Conservation (phyloP, 2,113 vertebrate species). For the Meriones unguiculatus region DNA sequence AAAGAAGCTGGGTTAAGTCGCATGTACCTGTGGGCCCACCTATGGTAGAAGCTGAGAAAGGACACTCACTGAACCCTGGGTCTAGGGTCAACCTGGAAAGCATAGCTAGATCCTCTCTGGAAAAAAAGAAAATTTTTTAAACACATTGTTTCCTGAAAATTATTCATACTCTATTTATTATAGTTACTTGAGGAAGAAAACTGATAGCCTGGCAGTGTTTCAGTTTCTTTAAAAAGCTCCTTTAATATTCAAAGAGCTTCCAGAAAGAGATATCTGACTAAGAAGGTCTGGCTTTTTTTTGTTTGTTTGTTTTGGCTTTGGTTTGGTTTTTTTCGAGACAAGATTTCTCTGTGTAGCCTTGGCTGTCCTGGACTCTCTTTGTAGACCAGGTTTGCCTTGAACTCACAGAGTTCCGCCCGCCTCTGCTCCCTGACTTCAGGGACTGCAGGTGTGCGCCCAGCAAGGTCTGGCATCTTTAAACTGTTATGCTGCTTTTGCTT, state of each 20-base stretch:
- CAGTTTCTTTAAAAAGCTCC: background rate
- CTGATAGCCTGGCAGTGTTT: background rate
- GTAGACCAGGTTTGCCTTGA: no score
- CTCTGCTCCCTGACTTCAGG: no score
- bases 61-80: background rate
- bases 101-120: background rate
- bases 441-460: no score
- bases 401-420: no score
- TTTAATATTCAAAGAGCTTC: background rate
- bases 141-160: background rate
- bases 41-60: background rate
- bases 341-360: no score
- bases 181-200: constrained; percentile 28
- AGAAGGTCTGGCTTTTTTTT: background rate
- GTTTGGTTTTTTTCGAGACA: no score
- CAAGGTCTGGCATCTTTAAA: background rate
- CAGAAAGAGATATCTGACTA: background rate
- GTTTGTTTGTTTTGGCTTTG: background rate
- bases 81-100: background rate
- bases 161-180: constrained; percentile 42
- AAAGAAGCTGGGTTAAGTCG: background rate
- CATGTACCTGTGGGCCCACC: background rate
- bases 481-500: background rate
- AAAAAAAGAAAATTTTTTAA: background rate
- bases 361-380: no score